These are phyloP conservation scores for Phortica magna DNA, from an alignment of 2,888 invertebrate species.

Conservation along the genomic window DNA sequence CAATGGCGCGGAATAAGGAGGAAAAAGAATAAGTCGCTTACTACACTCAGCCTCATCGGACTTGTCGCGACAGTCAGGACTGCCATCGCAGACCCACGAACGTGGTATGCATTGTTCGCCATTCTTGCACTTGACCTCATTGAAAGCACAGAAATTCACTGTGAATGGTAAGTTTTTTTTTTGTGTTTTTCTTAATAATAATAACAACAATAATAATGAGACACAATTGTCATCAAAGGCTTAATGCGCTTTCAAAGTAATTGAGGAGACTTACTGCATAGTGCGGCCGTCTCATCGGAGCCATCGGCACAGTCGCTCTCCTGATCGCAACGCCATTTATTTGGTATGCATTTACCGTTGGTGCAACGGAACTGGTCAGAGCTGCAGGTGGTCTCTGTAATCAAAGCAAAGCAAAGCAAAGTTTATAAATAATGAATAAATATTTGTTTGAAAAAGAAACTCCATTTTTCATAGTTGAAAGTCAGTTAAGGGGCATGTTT, in stretches of 20 bases:
- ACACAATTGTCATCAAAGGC: background rate
- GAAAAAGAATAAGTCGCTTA: slow-evolving; percentile 75
- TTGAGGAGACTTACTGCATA: slow-evolving; percentile 86
- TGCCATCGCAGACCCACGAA: slow-evolving; percentile 85
- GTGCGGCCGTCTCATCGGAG: slow-evolving; percentile 87
- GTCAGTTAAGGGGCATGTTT: background rate
- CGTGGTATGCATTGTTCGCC: slow-evolving; percentile 84
- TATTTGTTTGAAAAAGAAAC: background rate
- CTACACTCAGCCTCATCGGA: slow-evolving; percentile 85
- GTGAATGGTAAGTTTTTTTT: slow-evolving; percentile 40
- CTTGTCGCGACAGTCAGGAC: slow-evolving; percentile 84
- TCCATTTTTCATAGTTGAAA: background rate
- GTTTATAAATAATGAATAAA: background rate
- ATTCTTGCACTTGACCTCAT: slow-evolving; percentile 83
- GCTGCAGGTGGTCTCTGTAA: slow-evolving; percentile 86
- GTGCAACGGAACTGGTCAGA: slow-evolving; percentile 87
- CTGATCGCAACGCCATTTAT: slow-evolving; percentile 90
- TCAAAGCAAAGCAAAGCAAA: background rate
- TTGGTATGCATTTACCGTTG: slow-evolving; percentile 86
- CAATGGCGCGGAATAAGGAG: background rate
- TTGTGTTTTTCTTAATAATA: slow-evolving; percentile 20
- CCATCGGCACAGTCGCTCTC: slow-evolving; percentile 87
- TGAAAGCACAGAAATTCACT: slow-evolving; percentile 79
- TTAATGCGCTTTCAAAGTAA: background rate
- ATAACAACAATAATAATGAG: slow-evolving; percentile 41